Evolutionary conservation across 2,113 vertebrate species (phyloP).

Genomic region (Cettia cetti): DNA sequence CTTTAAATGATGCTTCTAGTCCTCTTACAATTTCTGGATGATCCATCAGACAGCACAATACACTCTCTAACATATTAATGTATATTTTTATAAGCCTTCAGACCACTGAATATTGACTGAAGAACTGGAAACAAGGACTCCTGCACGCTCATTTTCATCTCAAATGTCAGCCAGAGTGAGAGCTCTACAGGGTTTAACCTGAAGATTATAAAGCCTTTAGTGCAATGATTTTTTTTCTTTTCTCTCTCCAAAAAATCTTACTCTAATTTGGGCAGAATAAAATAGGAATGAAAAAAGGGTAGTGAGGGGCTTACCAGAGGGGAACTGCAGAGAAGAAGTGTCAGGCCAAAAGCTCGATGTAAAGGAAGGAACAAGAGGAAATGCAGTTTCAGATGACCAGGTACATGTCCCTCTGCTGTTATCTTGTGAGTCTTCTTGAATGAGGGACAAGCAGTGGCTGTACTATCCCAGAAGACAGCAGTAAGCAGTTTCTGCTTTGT

Average conservation of each 20-base stretch:
- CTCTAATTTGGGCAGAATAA: neutral
- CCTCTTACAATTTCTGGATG: conserved; percentile 55
- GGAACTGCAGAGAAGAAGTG: neutral
- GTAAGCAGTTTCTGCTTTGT: neutral
- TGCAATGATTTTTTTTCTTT: neutral
- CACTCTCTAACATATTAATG: conserved; percentile 58
- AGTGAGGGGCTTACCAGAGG: neutral
- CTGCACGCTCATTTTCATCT: neutral
- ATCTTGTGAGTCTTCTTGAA: neutral
- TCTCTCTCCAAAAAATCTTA: neutral
- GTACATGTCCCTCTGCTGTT: neutral
- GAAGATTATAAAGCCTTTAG: neutral
- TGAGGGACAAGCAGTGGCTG: neutral
- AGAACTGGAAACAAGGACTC: conserved; percentile 14
- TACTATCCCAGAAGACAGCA: neutral
- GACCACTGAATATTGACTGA: conserved; percentile 24
- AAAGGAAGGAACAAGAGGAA: neutral
- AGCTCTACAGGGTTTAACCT: neutral
- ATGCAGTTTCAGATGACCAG: neutral
- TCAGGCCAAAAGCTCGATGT: neutral
- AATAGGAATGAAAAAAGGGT: neutral
- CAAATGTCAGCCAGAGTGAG: neutral
- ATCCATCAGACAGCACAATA: conserved; percentile 35
- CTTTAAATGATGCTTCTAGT: conserved; percentile 28
- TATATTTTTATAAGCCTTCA: conserved; percentile 31